Base-by-base conservation (phyloP, 2,888 invertebrate species). In the Tetragonisca angustula region DNA sequence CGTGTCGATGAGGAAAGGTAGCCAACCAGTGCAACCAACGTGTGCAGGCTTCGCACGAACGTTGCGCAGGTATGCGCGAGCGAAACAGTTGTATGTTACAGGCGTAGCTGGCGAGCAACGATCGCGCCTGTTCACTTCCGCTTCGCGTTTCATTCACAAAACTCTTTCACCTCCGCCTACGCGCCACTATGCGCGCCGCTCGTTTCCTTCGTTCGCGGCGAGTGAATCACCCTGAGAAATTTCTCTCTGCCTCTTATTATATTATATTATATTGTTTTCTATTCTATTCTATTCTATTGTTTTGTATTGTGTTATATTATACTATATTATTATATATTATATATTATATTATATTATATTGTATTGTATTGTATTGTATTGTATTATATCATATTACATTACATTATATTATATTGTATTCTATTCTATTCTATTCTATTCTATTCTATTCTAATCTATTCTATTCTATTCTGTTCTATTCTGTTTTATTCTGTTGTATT, bases 1-100 rank as follows among this genome's bases (percentile, higher is more conserved):
- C 90, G 90, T 43, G 43, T 75, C 90, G 89, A 89, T 89, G 88
- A 85, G 85, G 81, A 89, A 89, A 89, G 89, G 89, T 74, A 88
- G 82, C 74, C 71, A 62, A 75, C 76, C 59, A 50, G 75, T 79
- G 69, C 81, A 72, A 72, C 59, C 72, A 69, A 9, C 9, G 32
- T 4, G 32, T 74, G 67, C 65, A 64, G 64, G 79, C 84, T 83
- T 83, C 76, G 32, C 79, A 84, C 79, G 71, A 32, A 68, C 65
- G 43, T 43, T 43, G 43, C 59, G 24, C 61, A 56, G 72, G 54
- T 61, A 73, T 79, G 85, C 59, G 56, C 56, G 76, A 64, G 78
- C 65, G 59, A 56, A 43, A 62, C 79, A 76, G 70, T 32, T 32
- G 74, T 81, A 86, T 86, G 77, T 78, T 76, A 32, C 68, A 61